Evolutionary conservation across 2,888 invertebrate genomes (phyloP).

Genomic region (Trissoscelio sp.): DNA sequence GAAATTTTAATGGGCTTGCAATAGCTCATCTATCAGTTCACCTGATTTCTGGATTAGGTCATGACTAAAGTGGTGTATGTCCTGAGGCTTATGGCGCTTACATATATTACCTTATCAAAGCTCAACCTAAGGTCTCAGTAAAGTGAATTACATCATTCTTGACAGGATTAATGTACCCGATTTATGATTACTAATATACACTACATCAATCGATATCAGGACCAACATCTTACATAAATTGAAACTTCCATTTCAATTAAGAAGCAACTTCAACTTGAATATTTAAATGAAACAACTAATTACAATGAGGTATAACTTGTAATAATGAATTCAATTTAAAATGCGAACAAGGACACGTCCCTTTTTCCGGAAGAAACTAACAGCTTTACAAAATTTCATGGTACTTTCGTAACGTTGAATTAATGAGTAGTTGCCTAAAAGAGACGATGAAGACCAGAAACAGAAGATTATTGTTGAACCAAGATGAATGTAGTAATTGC

Average conservation of each 20-base stretch:
- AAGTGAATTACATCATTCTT: slow-evolving; percentile 23
- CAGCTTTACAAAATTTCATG: slow-evolving; percentile 59
- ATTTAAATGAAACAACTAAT: slow-evolving; percentile 48
- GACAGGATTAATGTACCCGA: neutral
- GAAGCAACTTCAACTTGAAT: neutral
- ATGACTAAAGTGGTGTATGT: slow-evolving; percentile 41
- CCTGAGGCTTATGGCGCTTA: slow-evolving; percentile 48
- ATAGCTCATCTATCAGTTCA: slow-evolving; percentile 58
- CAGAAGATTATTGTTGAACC: slow-evolving; percentile 68
- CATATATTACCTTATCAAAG: slow-evolving; percentile 45
- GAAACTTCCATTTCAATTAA: too few relatives aligned
- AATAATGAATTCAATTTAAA: slow-evolving; percentile 55
- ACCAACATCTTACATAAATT: too few relatives aligned
- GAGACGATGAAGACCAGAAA: slow-evolving; percentile 65
- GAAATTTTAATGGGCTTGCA: slow-evolving; percentile 59
- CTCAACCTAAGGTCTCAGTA: slow-evolving; percentile 26
- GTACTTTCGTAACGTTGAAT: slow-evolving; percentile 58
- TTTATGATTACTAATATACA: too few relatives aligned
- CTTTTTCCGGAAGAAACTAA: slow-evolving; percentile 34
- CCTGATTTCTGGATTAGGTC: slow-evolving; percentile 57
- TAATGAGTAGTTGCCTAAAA: slow-evolving; percentile 63
- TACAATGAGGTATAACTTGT: slow-evolving; percentile 4
- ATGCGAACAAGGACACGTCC: slow-evolving; percentile 46
- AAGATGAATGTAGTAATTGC: slow-evolving; percentile 68
- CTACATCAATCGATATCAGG: neutral